Evolutionary conservation across 2,888 invertebrate genomes (phyloP), one percentile per base, ranked within the genome.

Genomic region (Temnothorax ravouxi): DNA sequence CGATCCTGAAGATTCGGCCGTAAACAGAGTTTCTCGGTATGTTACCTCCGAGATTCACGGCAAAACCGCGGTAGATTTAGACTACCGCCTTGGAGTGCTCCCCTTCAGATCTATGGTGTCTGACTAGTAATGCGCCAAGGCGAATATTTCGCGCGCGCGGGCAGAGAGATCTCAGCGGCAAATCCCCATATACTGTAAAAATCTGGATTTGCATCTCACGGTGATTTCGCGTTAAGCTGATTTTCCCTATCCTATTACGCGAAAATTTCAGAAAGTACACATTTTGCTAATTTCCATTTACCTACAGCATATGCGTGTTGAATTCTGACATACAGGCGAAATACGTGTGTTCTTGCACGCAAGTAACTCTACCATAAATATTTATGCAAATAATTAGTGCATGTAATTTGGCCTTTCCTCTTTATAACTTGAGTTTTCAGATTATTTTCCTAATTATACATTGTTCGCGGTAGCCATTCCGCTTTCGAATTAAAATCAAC

Each of bases 11-110:
- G 80, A 67, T 86, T 86, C 75, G 61, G 64, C 71, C 84, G 84
- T 89, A 88, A 89, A 89, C 88, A 89, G 86, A 89, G 88, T 88
- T 89, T 88, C 89, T 80, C 84, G 86, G 87, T 86, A 75, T 88
- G 89, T 87, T 89, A 85, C 89, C 86, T 77, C 84, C 76, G 81
- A 86, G 88, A 89, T 89, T 89, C 89, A 86, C 82, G 82, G 81
- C 56, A 71, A 86, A 80, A 86, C 87, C 89, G 84, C 84, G 79
- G 72, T 85, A 84, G 87, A 89, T 87, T 89, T 84, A 85, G 84
- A 82, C 76, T 67, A 81, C 76, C 77, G 81, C 79, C 85, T 82
- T 77, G 85, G 62, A 85, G 84, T 77, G 71, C 83, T 88, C 85
- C 79, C 84, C 66, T 81, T 83, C 59, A 61, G 69, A 89, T 88